Evolutionary conservation across 2,888 invertebrate species (phyloP).

Genomic region (Cephus sareptanus): DNA sequence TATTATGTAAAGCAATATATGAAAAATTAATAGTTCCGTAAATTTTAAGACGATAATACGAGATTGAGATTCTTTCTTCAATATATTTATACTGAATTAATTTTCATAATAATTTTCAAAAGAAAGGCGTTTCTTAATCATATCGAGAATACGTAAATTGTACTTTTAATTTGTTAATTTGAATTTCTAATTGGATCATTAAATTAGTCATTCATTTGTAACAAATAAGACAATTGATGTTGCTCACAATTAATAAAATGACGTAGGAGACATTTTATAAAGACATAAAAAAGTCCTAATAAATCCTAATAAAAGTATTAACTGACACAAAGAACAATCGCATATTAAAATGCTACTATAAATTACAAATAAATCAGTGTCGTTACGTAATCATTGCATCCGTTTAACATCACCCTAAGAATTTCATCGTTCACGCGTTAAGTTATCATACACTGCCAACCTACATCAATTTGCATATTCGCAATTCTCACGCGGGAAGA

Average conservation of each 20-base stretch:
- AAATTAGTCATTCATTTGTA: not conserved
- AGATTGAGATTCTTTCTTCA: no score
- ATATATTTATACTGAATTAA: no score
- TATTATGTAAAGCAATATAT: no score
- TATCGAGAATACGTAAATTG: no score
- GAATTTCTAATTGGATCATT: not conserved
- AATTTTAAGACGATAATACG: no score
- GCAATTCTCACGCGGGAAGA: not conserved
- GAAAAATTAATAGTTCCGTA: no score
- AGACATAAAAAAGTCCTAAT: not conserved
- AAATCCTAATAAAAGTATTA: not conserved
- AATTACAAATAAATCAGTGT: no score
- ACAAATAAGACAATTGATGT: not conserved
- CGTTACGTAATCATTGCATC: no score
- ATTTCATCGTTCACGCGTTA: not conserved
- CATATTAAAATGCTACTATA: not conserved
- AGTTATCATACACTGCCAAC: not conserved
- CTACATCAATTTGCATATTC: not conserved
- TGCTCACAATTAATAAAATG: not conserved
- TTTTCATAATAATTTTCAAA: no score
- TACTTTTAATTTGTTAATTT: no score
- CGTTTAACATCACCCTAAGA: not conserved
- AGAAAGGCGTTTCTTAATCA: no score
- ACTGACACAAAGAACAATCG: not conserved
- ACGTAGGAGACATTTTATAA: not conserved